A percentile compares a stretch with the other conserved stretches of the same genome.
Conservation (phyloP, 2,113 vertebrate species). For the Lophius piscatorius region DNA sequence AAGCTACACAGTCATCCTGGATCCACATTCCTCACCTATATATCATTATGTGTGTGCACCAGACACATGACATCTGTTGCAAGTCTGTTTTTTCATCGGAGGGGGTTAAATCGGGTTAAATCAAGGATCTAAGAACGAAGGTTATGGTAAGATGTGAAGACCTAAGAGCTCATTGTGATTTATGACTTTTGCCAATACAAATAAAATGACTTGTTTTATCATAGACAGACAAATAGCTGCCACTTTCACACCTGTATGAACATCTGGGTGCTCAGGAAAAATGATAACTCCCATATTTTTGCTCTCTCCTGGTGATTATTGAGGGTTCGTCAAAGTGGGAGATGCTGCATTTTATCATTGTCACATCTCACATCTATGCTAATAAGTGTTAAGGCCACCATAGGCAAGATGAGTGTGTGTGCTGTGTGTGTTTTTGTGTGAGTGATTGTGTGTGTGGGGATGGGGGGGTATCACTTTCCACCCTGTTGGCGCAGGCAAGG, state of each 20-base stretch:
- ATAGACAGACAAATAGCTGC: not conserved
- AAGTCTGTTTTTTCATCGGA: no score
- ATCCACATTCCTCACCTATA: no score
- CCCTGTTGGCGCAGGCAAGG: slow-evolving; percentile 66
- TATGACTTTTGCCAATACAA: no score
- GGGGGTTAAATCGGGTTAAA: no score
- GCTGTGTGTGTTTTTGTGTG: slow-evolving; percentile 9
- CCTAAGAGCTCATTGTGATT: no score
- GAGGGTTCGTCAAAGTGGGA: slow-evolving; percentile 26
- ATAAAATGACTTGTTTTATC: not conserved
- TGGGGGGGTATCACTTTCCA: slow-evolving; percentile 44
- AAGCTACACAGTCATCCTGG: no score
- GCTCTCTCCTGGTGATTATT: slow-evolving; percentile 10
- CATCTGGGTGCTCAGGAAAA: slow-evolving; percentile 7
- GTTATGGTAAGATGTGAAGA: no score
- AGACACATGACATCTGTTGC: no score
- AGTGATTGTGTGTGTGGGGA: slow-evolving; percentile 10
- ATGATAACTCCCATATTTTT: slow-evolving; percentile 12
- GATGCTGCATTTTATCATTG: slow-evolving; percentile 42
- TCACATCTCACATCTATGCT: slow-evolving; percentile 41
- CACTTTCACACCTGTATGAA: not conserved
- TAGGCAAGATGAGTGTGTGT: slow-evolving; percentile 28
- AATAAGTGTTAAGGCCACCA: slow-evolving; percentile 35
- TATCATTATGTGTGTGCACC: no score
- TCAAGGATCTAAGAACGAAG: no score